A percentile compares a stretch with the other conserved stretches of the same genome.
These are phyloP conservation scores for Pediacus dermestoides DNA, from an alignment of 2,888 invertebrate genomes.

Conservation along the genomic window DNA sequence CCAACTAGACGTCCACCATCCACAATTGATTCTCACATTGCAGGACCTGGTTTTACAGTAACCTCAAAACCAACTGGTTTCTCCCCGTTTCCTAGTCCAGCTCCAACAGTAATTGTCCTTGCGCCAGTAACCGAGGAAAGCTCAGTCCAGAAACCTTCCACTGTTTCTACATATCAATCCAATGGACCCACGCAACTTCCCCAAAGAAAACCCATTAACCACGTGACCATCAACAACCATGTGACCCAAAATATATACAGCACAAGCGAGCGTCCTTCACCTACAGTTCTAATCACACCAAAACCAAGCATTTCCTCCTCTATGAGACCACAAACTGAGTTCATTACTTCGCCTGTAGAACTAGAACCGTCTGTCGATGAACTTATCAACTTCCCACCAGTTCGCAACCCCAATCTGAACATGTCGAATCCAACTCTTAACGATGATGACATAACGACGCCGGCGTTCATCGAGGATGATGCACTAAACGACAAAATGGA, in stretches of 20 bases:
- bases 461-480: constrained; percentile 72
- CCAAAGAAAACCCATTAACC: constrained; percentile 49
- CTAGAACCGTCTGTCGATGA: constrained; percentile 63
- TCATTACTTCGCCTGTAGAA: constrained; percentile 47
- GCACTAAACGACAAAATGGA: constrained; percentile 76
- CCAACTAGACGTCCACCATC: constrained; percentile 27
- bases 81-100: constrained; percentile 45
- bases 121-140: constrained; percentile 50
- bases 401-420: constrained; percentile 78
- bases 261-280: constrained; percentile 56
- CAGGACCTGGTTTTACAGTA: constrained; percentile 38
- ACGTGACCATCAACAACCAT: constrained; percentile 61
- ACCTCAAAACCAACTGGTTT: constrained; percentile 31
- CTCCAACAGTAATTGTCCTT: constrained; percentile 60
- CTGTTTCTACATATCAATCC: constrained; percentile 9
- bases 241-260: constrained; percentile 57
- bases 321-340: constrained; percentile 29
- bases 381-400: constrained; percentile 78
- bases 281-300: constrained; percentile 66
- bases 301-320: constrained; percentile 55
- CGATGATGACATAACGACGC: constrained; percentile 70
- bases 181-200: constrained; percentile 27
- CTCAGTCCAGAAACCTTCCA: constrained; percentile 8
- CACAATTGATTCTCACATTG: constrained; percentile 34
- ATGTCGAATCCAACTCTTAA: constrained; percentile 58